A percentile compares a stretch with the other conserved stretches of the same genome.
Evolutionary conservation across 2,113 vertebrate genomes (phyloP).

Genomic region (Bos javanicus): DNA sequence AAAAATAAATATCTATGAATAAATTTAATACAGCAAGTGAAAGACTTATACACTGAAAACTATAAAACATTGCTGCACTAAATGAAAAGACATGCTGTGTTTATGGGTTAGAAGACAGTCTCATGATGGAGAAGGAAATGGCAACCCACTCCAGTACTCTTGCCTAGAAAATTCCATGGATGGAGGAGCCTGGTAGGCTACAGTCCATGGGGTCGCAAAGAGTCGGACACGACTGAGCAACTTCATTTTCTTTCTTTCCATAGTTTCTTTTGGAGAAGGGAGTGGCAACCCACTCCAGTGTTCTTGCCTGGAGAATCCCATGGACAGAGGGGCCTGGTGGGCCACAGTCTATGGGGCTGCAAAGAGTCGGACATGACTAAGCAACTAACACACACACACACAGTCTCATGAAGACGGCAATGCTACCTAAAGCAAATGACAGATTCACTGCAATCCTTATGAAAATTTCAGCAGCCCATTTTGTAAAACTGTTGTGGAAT

Average conservation of each 20-base stretch:
- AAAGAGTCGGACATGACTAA: background rate
- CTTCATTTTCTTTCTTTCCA: background rate
- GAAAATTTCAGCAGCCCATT: background rate
- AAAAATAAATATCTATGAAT: background rate
- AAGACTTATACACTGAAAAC: background rate
- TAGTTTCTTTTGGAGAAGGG: background rate
- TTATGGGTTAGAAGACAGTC: background rate
- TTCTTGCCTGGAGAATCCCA: background rate
- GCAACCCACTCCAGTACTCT: background rate
- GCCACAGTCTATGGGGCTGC: background rate
- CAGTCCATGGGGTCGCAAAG: background rate
- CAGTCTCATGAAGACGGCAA: background rate
- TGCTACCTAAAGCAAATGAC: background rate
- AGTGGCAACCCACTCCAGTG: background rate
- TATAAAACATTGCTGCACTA: background rate
- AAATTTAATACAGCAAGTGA: background rate
- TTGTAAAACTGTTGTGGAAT: background rate
- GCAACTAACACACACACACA: background rate
- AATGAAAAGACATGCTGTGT: background rate
- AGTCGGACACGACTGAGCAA: background rate
- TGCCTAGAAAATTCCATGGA: background rate
- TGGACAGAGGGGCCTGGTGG: background rate
- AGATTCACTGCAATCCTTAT: background rate
- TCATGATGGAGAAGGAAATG: background rate
- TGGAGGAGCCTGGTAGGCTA: background rate